phyloP scores from a whole-genome alignment of 2,797 vertebrate genomes.

The Tolypeutes matacus region DNA sequence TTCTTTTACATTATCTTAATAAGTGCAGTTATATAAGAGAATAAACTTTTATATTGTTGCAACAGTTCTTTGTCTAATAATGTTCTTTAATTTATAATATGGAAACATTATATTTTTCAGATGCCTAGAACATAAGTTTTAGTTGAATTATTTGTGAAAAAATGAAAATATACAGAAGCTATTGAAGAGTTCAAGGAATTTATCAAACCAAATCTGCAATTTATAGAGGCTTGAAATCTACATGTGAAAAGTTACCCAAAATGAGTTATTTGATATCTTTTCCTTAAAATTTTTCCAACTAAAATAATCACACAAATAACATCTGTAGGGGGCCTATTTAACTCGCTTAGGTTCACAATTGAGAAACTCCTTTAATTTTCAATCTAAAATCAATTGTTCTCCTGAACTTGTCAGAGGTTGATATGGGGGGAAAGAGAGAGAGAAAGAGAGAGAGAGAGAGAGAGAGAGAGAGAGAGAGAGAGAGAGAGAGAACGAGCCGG shows the following conservation, averaged over 20 bases:
- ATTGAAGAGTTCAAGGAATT: neutral
- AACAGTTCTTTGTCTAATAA: neutral
- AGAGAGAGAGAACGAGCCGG: too few relatives aligned
- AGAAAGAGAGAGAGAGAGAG: too few relatives aligned
- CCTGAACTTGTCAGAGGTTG: neutral
- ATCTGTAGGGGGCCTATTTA: neutral
- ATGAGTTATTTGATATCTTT: neutral
- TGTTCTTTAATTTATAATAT: neutral
- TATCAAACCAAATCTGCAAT: neutral
- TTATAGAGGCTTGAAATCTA: neutral
- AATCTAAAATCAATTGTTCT: constrained; percentile 9
- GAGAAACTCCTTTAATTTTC: neutral
- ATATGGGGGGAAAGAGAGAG: too few relatives aligned
- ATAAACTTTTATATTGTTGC: neutral
- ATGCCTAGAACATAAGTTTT: neutral
- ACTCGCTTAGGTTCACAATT: neutral
- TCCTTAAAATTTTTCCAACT: neutral
- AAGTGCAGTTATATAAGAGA: neutral
- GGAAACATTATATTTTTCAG: neutral
- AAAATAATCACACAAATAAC: neutral
- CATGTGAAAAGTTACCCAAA: neutral
- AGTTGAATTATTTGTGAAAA: neutral
- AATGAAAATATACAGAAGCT: neutral
- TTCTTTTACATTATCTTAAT: neutral
- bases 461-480: too few relatives aligned